These are phyloP conservation scores for Corynorhinus townsendii DNA, from an alignment of 2,113 vertebrate genomes.

Conservation along the genomic window DNA sequence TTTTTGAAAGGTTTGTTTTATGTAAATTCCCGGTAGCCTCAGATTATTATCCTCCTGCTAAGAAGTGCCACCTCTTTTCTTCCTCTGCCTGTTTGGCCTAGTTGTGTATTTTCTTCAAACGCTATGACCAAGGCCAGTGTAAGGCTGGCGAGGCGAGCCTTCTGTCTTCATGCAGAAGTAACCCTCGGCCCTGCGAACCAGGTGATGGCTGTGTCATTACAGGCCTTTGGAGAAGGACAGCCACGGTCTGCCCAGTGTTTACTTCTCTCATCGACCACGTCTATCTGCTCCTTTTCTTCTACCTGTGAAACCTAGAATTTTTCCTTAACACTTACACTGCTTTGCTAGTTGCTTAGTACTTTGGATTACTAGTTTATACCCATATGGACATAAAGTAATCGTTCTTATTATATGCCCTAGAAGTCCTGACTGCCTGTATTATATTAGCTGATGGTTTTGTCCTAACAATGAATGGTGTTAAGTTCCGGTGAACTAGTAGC, in stretches of 20 bases:
- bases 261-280: rapidly evolving
- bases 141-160: background rate
- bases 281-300: background rate
- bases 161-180: background rate
- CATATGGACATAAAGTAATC: background rate
- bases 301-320: background rate
- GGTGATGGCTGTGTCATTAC: background rate
- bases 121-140: background rate
- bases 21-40: background rate
- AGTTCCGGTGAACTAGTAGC: background rate
- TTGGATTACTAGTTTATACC: background rate
- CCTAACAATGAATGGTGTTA: background rate
- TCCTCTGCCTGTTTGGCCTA: background rate
- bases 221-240: background rate
- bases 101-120: background rate
- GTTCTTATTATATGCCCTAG: background rate
- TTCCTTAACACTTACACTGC: background rate
- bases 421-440: background rate
- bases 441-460: background rate
- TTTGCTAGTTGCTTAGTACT: background rate
- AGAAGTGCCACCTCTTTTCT: background rate
- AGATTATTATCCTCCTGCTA: background rate
- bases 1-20: slow-evolving; percentile 17
- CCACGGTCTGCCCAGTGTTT: too few relatives aligned
- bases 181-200: background rate